These are phyloP conservation scores for Barnardius zonarius DNA, from an alignment of 2,113 vertebrate genomes.

Conservation along the genomic window DNA sequence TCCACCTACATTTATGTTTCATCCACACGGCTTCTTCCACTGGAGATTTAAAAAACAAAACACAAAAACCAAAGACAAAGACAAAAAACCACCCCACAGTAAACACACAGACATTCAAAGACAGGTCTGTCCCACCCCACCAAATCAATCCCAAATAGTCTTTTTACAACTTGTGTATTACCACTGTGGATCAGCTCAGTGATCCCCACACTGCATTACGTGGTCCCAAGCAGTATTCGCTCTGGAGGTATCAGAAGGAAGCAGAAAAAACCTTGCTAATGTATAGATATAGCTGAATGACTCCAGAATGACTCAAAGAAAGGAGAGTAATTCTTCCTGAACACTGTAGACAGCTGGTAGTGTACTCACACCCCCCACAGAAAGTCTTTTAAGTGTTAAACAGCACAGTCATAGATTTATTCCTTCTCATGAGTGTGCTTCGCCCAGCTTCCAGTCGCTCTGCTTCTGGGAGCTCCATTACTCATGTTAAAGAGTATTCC, in stretches of 20 bases:
- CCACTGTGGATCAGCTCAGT: neutral
- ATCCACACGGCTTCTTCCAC: neutral
- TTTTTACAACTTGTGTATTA: neutral
- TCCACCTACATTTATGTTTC: neutral
- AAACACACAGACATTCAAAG: neutral
- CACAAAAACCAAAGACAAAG: neutral
- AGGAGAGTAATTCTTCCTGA: neutral
- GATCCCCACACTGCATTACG: neutral
- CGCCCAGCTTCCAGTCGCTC: neutral
- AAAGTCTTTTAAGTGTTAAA: neutral
- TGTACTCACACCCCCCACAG: neutral
- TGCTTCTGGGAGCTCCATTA: neutral
- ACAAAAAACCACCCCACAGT: fast-evolving
- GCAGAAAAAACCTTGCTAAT: neutral
- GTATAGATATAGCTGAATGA: neutral
- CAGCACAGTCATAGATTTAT: neutral
- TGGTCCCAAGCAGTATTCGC: neutral
- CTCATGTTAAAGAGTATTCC: neutral
- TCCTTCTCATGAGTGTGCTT: fast-evolving
- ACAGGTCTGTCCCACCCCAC: fast-evolving
- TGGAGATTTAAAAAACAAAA: neutral
- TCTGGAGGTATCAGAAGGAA: neutral
- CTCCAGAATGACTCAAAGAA: neutral
- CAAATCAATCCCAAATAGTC: neutral
- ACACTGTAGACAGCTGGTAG: neutral